phyloP scores from a whole-genome alignment of 1,140 invertebrate genomes.

The Leptonema lineaticorne region DNA sequence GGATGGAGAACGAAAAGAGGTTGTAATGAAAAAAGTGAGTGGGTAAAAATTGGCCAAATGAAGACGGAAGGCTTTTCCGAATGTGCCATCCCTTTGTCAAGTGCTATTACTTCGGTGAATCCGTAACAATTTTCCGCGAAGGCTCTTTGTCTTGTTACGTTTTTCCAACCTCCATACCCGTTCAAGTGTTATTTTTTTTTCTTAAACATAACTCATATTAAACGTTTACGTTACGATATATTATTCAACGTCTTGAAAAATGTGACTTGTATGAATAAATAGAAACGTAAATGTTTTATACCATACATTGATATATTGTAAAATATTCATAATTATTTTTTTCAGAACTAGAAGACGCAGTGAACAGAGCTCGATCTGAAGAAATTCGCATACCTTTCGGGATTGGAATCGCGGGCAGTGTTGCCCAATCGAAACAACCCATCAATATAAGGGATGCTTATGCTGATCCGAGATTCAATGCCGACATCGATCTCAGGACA shows the following conservation, averaged over 20 bases:
- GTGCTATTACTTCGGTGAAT: no score
- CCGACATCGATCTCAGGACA: slow-evolving; percentile 86
- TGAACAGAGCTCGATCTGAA: slow-evolving; percentile 69
- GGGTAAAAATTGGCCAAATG: no score
- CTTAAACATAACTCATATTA: no score
- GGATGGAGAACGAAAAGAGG: no score
- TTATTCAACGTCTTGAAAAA: neutral
- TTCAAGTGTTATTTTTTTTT: no score
- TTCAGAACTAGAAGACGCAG: slow-evolving; percentile 72
- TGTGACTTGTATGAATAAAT: neutral
- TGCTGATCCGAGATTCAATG: slow-evolving; percentile 81
- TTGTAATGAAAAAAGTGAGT: no score
- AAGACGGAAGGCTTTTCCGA: no score
- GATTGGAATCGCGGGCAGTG: slow-evolving; percentile 85
- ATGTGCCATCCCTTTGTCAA: no score
- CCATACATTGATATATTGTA: neutral
- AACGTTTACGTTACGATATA: no score
- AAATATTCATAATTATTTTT: neutral
- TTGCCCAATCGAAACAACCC: slow-evolving; percentile 82
- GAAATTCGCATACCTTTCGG: slow-evolving; percentile 88
- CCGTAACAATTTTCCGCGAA: no score
- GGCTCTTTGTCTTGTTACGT: no score
- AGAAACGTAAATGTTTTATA: neutral
- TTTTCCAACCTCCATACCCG: no score
- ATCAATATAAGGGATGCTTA: slow-evolving; percentile 92